Evolutionary conservation across 1,140 invertebrate genomes (phyloP), one percentile per base, ranked within the genome.

Genomic region (Chironomus tepperi): DNA sequence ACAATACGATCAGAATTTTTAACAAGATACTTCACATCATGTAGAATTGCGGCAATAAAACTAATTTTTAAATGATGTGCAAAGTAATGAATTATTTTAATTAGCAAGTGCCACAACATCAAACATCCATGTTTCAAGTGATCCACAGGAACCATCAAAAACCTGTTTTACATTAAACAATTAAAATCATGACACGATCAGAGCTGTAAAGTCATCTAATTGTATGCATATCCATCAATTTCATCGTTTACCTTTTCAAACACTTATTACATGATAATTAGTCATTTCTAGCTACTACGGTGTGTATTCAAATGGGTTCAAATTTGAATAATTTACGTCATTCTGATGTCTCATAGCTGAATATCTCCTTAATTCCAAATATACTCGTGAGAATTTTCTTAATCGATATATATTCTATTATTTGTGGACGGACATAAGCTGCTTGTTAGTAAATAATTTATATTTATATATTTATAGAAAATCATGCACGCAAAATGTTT

Each of bases 111-210:
- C 24, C 24, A 34, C 24, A 34, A 34, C 24, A 34, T 34, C 24
- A 34, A 34, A 5, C 24, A 34, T 34, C 24, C 24, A 34, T 34
- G 24, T 34, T 34, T 34, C 24, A 34, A 34, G 5, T 34, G 24
- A 34, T 2, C 24, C 24, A 34, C 24, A 34, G 24, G 24, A 34
- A 34, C 24, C 24, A 34, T 34, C 24, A 34, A 34, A 34, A 34
- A 34, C 24, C 24, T 34, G n/a, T 57, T 57, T 15, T 57, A 57
- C 47, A 57, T 15, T 15, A 12, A n/a, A 57, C 47, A 57, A 57
- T 57, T 57, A 57, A n/a, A 57, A 12, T 57, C 47, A 57, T 57
- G 47, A 57, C 47, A 57, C 47, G 47, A 57, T 57, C 47, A 57
- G 5, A 5, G 47, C 47, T 15, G 47, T 5, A 57, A n/a, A 57